Conservation (phyloP, 2,797 vertebrate genomes). For the Enteromius mattozi region DNA sequence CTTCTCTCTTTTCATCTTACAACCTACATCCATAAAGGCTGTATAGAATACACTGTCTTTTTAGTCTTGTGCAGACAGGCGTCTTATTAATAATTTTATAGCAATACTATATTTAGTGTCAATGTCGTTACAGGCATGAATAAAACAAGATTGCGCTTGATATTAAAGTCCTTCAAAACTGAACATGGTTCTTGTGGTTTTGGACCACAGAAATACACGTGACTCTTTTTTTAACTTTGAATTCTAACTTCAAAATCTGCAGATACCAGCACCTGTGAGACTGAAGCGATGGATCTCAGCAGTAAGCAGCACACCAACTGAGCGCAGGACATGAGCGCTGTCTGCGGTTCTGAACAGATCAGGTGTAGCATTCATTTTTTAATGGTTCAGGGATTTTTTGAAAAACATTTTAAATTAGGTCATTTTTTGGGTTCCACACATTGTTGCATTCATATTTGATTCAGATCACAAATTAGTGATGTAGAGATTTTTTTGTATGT, state of each 20-base stretch:
- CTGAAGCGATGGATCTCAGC: not conserved
- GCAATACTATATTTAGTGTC: constrained; percentile 1
- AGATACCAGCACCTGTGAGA: constrained; percentile 5
- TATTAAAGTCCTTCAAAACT: not conserved
- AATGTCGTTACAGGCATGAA: not conserved
- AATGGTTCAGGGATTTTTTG: not conserved
- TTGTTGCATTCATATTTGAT: not conserved
- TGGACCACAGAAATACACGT: not conserved
- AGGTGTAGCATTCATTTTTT: not conserved
- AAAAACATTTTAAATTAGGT: not conserved
- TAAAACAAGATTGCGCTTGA: constrained; percentile 13
- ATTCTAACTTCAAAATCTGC: not conserved
- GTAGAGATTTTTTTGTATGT: not conserved
- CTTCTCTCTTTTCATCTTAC: constrained; percentile 4
- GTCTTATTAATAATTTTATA: constrained; percentile 27
- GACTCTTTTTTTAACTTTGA: not conserved
- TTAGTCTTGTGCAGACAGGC: not conserved
- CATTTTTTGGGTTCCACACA: not conserved
- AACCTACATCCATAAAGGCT: not conserved
- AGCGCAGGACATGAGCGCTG: constrained; percentile 1
- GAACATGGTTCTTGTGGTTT: not conserved
- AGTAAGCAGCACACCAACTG: constrained; percentile 1
- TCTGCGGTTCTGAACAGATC: not conserved
- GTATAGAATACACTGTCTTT: not conserved
- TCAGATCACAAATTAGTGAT: not conserved